Evolutionary conservation across 2,113 vertebrate species (phyloP), one percentile per base, ranked within the genome.

Genomic region (Beaufortia kweichowensis): DNA sequence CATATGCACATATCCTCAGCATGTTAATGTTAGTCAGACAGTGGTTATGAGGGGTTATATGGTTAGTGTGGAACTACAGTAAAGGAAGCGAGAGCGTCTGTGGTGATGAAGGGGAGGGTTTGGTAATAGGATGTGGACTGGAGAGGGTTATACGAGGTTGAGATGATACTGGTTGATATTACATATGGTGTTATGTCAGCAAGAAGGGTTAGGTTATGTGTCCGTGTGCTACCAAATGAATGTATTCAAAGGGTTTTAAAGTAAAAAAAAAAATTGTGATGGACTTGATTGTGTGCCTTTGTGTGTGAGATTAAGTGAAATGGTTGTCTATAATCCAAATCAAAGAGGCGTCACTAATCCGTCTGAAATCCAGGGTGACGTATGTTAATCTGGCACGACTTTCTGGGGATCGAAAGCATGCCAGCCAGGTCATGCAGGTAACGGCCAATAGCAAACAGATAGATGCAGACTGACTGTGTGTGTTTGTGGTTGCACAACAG

Each of bases 301-400:
- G 66, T 56, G 68, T 63, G 78, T 73, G 77, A 41, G 64, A 29
- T 50, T 15, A 31, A 24, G 69, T 35, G 31, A 39, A 6, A 39
- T 28, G 53, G 73, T 79, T n/a, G 21, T 66, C 39, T 17, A 4
- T 15, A 50, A 68, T 29, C 43, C 65, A 53, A 29, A 48, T 48
- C 4, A 29, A 84, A 83, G 10, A 83, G 80, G 65, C 84, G 81
- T 71, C 41, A 76, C 11, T 64, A 7, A 74, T 86, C 85, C 82
- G 79, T 76, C 82, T 82, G 85, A 82, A 84, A 87, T 86, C 84
- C 76, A 70, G 43, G 63, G 80, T 71, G 65, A 85, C 8, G 9
- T 23, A 39, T 57, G 68, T 14, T 21, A 57, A 23, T 41, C 53
- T 41, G 68, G 68, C 68, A 57, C 11, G 29, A 50, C 21, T 71